Percentiles rank a stretch among this genome's conserved stretches.
phyloP scores from a whole-genome alignment of 2,113 vertebrate species.

The Oreochromis tanganicae region DNA sequence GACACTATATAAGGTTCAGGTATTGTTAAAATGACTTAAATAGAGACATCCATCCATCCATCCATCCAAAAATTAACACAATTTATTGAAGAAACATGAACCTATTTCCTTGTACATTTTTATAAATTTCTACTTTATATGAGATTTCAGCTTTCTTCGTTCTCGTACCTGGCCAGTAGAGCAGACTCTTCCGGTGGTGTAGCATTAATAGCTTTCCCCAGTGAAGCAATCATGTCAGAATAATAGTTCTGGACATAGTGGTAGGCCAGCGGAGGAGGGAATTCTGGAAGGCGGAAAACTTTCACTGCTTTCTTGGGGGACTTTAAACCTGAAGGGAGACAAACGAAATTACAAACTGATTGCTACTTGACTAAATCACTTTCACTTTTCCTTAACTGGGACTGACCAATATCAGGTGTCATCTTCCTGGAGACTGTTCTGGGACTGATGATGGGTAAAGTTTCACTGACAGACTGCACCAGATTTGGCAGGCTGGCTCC shows the following conservation, averaged over 20 bases:
- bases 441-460: not conserved
- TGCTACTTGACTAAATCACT: not conserved
- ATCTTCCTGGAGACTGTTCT: conserved; percentile 69
- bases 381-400: not conserved
- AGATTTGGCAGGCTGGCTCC: conserved; percentile 90
- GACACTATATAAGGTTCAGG: not conserved
- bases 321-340: conserved; percentile 63
- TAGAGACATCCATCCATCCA: not conserved
- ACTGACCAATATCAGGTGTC: conserved; percentile 38
- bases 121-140: not conserved
- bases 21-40: not conserved
- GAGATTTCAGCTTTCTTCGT: not conserved
- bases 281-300: conserved; percentile 86
- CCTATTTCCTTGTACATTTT: not conserved
- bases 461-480: conserved; percentile 59
- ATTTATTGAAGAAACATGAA: not conserved
- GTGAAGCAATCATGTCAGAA: conserved; percentile 73
- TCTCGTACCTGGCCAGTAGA: conserved; percentile 81
- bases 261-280: conserved; percentile 82
- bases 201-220: conserved; percentile 79
- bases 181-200: conserved; percentile 75
- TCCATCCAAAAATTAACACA: not conserved
- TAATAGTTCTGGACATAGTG: conserved; percentile 87
- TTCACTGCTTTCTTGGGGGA: conserved; percentile 56
- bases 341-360: not conserved